A percentile compares a stretch with the other conserved stretches of the same genome.
phyloP scores from a whole-genome alignment of 2,888 invertebrate species.

The Ormyrus labotus region DNA sequence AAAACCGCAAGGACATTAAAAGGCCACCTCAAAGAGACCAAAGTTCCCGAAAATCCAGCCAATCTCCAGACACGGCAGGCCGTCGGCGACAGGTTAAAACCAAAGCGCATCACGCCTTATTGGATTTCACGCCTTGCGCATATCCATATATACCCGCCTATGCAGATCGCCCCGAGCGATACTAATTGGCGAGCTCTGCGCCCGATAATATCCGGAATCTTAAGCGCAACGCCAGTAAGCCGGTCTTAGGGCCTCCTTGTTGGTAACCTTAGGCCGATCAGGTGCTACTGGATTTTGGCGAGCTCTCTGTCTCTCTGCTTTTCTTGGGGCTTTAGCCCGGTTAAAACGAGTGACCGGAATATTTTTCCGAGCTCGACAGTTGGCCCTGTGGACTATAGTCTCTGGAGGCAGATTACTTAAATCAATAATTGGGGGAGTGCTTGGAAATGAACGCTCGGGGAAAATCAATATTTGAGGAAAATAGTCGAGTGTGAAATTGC shows the following conservation, averaged over 20 bases:
- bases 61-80: slow-evolving; percentile 4
- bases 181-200: slow-evolving; percentile 43
- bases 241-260: slow-evolving; percentile 24
- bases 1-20: no score
- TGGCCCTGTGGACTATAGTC: background rate
- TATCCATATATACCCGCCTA: slow-evolving; percentile 27
- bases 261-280: slow-evolving; percentile 15
- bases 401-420: slow-evolving; percentile 4
- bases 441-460: background rate
- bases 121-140: slow-evolving; percentile 45
- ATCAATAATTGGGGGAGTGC: slow-evolving; percentile 10
- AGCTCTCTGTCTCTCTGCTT: slow-evolving; percentile 6
- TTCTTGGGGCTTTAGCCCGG: background rate
- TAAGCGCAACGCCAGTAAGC: slow-evolving; percentile 32
- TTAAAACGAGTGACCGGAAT: slow-evolving; percentile 3
- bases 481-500: no score
- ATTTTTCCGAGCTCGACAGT: slow-evolving; percentile 3
- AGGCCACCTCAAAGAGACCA: no score
- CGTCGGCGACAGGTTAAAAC: slow-evolving; percentile 35
- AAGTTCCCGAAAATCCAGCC: no score
- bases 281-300: slow-evolving; percentile 4
- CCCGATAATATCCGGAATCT: slow-evolving; percentile 36
- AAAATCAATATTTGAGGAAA: no score
- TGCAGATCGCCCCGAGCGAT: slow-evolving; percentile 19
- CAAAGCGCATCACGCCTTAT: slow-evolving; percentile 37